Evolutionary conservation across 2,888 invertebrate species (phyloP), one percentile per base, ranked within the genome.

Genomic region (Melolontha melolontha): DNA sequence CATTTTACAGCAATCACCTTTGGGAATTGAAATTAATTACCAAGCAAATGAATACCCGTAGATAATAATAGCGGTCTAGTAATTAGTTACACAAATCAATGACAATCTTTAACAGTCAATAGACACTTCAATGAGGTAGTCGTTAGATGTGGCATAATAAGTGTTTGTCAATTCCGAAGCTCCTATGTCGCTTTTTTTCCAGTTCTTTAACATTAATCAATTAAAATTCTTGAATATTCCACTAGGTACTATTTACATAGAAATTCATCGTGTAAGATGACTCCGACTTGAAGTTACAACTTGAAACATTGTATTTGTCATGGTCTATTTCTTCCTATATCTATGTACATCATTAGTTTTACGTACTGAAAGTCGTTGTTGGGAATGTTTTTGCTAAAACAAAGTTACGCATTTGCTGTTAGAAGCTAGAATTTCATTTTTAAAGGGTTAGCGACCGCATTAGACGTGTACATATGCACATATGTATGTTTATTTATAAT

Each of bases 271-370:
- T 39, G 16, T 49, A 62, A 62, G 47, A 47, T 62, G 47, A 49
- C 16, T 62, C 59, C 47, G 34, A 47, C 34, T 49, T 47, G 34
- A 49, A 47, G 17, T 14, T 59, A 59, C 42, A 29, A 59, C 41
- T 39, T 66, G 50, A 57, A 59, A 66, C 50, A 57, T 66, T 66
- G 51, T 66, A 50, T 57, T 55, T 59, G 66, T 71, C 70, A 71
- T 69, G 71, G 69, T 71, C 71, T 71, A 70, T 64, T 72, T 72
- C 67, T 52, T 41, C 44, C 44, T 66, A 62, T 67, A 51, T 39
- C 39, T 41, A 47, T 64, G 64, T 64, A 50, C 66, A 59, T 66
- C 66, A 66, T 66, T 66, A 66, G 50, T 50, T 66, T 57, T 50
- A 62, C 22, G 47, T 62, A 62, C 29, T 49, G 47, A 62, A 62